phyloP scores from a whole-genome alignment of 92 coral and sea anemone genomes.

The Actinernus sp. region DNA sequence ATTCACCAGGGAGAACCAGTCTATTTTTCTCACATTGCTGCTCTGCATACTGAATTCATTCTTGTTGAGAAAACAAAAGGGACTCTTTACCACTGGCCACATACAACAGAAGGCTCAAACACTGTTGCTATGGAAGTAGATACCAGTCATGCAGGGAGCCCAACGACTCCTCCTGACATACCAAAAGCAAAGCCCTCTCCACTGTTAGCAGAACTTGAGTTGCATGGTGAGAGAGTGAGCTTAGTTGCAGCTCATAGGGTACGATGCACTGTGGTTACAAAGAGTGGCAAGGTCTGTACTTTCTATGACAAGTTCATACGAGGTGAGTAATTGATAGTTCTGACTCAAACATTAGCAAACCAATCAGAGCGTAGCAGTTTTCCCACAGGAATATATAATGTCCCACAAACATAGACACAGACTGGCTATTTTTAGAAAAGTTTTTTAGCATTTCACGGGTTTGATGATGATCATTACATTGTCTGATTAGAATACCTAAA shows the following conservation, averaged over 20 bases:
- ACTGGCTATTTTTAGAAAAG: no score
- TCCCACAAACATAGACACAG: no score
- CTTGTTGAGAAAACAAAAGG: slow-evolving; percentile 83
- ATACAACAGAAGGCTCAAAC: slow-evolving; percentile 22
- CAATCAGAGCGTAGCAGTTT: no score
- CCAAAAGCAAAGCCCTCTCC: slow-evolving; percentile 86
- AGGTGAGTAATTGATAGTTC: slow-evolving; percentile 80
- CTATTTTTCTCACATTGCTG: slow-evolving; percentile 72
- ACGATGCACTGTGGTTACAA: slow-evolving; percentile 83
- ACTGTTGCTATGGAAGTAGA: slow-evolving; percentile 49
- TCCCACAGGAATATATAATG: no score
- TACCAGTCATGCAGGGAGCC: neutral
- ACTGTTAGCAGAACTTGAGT: slow-evolving; percentile 44
- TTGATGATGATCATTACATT: no score
- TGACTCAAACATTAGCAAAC: no score
- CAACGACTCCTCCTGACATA: slow-evolving; percentile 2
- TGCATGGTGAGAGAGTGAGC: slow-evolving; percentile 59
- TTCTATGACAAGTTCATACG: slow-evolving; percentile 87
- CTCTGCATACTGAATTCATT: slow-evolving; percentile 82
- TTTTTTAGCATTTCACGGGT: no score
- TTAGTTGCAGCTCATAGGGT: slow-evolving; percentile 68
- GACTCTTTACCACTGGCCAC: slow-evolving; percentile 84
- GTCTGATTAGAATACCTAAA: no score
- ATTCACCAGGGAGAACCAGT: slow-evolving; percentile 79
- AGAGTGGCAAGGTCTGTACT: slow-evolving; percentile 88